A percentile compares a stretch with the other conserved stretches of the same genome.
Evolutionary conservation across 1,140 invertebrate species (phyloP).

Genomic region (Drosophila tristis): DNA sequence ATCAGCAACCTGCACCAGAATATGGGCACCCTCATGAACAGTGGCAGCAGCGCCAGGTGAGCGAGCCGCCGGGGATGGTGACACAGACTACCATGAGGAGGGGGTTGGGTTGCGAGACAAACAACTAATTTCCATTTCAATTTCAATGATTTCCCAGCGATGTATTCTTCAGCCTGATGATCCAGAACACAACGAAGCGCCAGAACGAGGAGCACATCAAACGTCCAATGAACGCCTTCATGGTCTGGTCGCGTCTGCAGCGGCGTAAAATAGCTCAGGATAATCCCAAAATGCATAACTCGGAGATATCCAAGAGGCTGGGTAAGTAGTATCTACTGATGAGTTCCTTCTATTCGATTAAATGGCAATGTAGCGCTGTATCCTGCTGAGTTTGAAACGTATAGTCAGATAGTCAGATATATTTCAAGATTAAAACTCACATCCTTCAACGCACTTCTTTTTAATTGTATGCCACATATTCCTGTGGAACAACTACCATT

Average conservation of each 20-base stretch:
- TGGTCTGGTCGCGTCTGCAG: conserved; percentile 94
- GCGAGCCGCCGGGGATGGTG: background rate
- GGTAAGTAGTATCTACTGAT: conserved; percentile 86
- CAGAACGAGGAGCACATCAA: conserved; percentile 88
- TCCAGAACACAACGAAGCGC: conserved; percentile 82
- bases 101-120: no score
- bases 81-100: no score
- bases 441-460: no score
- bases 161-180: conserved; percentile 83
- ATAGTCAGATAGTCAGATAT: no score
- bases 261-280: conserved; percentile 97
- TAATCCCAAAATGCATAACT: conserved; percentile 99
- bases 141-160: conserved; percentile 46
- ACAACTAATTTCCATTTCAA: background rate
- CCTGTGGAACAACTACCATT: no score
- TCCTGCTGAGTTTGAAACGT: background rate
- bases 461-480: no score
- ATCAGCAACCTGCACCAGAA: conserved; percentile 83
- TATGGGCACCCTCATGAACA: conserved; percentile 83
- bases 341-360: no score
- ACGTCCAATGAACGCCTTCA: conserved; percentile 91
- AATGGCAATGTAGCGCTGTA: no score
- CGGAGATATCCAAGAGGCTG: conserved; percentile 97
- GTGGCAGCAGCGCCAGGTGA: conserved; percentile 82
- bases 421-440: no score